phyloP scores from a whole-genome alignment of 2,888 invertebrate species.

The Mermis nigrescens region DNA sequence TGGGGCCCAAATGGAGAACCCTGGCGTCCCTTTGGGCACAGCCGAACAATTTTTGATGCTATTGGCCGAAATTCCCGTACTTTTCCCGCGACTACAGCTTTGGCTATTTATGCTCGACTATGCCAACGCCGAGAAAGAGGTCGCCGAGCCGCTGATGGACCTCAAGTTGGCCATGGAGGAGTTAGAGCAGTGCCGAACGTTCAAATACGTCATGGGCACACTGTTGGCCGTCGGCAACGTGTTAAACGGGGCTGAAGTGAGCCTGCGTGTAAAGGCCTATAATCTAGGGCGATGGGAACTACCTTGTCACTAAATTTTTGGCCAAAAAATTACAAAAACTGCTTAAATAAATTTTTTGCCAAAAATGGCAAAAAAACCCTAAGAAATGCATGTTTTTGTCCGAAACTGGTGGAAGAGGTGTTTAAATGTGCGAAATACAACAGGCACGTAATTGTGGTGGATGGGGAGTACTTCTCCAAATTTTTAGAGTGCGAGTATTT shows the following conservation, averaged over 20 bases:
- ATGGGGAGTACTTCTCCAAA: no score
- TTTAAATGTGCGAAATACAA: no score
- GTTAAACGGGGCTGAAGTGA: slow-evolving; percentile 59
- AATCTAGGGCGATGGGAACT: no score
- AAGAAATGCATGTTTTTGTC: background rate
- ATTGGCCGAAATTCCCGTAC: slow-evolving; percentile 78
- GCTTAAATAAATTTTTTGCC: no score
- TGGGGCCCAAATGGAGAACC: slow-evolving; percentile 77
- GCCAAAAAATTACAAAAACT: no score
- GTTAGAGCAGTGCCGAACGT: slow-evolving; percentile 71
- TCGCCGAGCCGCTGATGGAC: slow-evolving; percentile 95
- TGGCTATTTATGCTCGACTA: slow-evolving; percentile 99
- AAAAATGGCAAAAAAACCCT: no score
- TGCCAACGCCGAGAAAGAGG: slow-evolving; percentile 85
- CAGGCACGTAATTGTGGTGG: no score
- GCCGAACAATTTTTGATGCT: slow-evolving; percentile 97
- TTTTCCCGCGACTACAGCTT: slow-evolving; percentile 71
- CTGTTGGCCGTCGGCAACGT: slow-evolving; percentile 86
- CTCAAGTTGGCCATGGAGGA: slow-evolving; percentile 86
- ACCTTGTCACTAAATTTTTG: no score
- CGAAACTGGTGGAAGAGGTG: no score
- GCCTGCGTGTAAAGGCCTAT: no score
- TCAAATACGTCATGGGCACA: slow-evolving; percentile 78
- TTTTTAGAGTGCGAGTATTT: no score
- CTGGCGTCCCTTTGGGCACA: slow-evolving; percentile 71